Base-by-base conservation (phyloP, 1,140 invertebrate genomes). In the Drosophila nigromelanica region DNA sequence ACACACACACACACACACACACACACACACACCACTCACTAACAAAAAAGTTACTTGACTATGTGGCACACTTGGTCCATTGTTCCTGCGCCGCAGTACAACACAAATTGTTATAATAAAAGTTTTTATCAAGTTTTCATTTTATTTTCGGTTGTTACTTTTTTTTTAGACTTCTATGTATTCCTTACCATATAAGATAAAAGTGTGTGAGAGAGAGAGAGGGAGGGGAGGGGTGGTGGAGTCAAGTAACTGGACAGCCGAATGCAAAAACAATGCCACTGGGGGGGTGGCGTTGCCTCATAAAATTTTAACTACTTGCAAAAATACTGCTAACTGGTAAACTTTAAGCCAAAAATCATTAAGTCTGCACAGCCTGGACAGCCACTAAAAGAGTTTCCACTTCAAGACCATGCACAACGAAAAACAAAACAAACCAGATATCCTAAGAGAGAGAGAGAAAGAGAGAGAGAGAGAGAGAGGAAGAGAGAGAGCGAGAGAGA, bases 81-180 rank as follows among this genome's bases (percentile, higher is more conserved):
- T 62, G 74, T 69, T 63, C 14, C 10, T 18, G 43, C 40, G 40
- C 56, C 50, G 69, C 70, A 87, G 73, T 82, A 89, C 78, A 86
- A 86, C 68, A 92, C 82, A 87, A 87, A 87, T 87, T 87, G 82
- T 87, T 87, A 87, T 87, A 83, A 89, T 89, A 87, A 89, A 87
- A 87, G 83, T 87, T 87, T 89, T 89, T 87, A 87, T 89, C 82
- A 87, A 87, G 83, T 89, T 87, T 85, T 79, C 73, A 52, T 78
- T 52, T 73, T 74, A 63, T 70, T 70, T 71, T 61, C 35, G 11
- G 18, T 21, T 15, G 18, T n/a, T n/a, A 2, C 1, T 18, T 18
- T 27, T 37, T 12, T 62, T 18, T 47, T 24, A 15, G 11, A 33
- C 30, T 18, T 4, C 7, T 15, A 45, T 64, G 62, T 75, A 48